A percentile compares a stretch with the other conserved stretches of the same genome.
phyloP scores from a whole-genome alignment of 1,140 invertebrate species.

The Caerostris darwini region DNA sequence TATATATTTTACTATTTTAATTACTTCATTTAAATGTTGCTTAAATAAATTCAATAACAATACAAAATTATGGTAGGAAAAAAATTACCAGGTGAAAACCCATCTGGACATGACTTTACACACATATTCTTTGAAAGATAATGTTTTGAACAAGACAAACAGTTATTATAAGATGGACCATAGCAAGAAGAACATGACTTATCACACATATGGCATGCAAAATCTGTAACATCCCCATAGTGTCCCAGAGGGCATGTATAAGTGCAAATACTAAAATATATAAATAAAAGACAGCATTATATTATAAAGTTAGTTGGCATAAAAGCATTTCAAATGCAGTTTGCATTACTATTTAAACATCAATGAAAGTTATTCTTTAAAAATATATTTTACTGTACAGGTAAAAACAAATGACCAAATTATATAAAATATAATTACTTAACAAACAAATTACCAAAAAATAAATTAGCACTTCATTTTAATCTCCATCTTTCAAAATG shows the following conservation, averaged over 20 bases:
- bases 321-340: neutral
- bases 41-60: neutral
- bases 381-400: too few species aligned
- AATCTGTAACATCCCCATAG: slow-evolving; percentile 83
- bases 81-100: slow-evolving; percentile 84
- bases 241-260: slow-evolving; percentile 47
- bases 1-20: too few species aligned
- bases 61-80: neutral
- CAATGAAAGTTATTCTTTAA: too few species aligned
- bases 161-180: slow-evolving; percentile 86
- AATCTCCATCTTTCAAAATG: too few species aligned
- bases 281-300: neutral
- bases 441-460: too few species aligned
- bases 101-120: slow-evolving; percentile 87
- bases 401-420: too few species aligned
- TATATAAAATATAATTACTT: too few species aligned
- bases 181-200: slow-evolving; percentile 88
- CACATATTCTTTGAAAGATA: slow-evolving; percentile 87
- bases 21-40: neutral
- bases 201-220: slow-evolving; percentile 87
- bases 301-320: neutral
- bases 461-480: too few species aligned
- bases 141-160: slow-evolving; percentile 86
- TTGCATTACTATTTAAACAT: neutral
- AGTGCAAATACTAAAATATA: slow-evolving; percentile 40